phyloP scores from a whole-genome alignment of 1,140 invertebrate genomes.

The Monochamus saltuarius region DNA sequence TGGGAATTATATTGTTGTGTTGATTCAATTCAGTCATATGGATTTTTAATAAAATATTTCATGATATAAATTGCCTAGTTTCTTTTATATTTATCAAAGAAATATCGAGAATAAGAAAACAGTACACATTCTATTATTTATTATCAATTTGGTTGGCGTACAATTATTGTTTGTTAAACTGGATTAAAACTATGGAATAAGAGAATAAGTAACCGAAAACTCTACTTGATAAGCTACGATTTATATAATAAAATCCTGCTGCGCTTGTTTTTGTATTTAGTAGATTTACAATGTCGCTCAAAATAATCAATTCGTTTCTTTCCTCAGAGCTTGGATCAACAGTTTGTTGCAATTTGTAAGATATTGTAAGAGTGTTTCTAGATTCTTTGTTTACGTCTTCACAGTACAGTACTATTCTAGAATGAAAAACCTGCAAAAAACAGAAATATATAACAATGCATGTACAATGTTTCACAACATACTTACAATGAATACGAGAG shows the following conservation, averaged over 20 bases:
- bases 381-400: slow-evolving; percentile 10
- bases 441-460: neutral
- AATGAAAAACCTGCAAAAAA: neutral
- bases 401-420: slow-evolving; percentile 1
- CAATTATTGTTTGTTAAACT: slow-evolving; percentile 8
- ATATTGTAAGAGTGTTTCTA: slow-evolving; percentile 4
- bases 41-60: slow-evolving; percentile 12
- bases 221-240: slow-evolving; percentile 1
- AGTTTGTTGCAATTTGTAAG: slow-evolving; percentile 9
- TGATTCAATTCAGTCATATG: slow-evolving; percentile 24
- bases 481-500: slow-evolving; percentile 6
- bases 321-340: slow-evolving; percentile 8
- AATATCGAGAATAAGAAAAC: no score
- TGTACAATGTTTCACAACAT: neutral
- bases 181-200: slow-evolving; percentile 11
- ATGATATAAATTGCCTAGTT: no score
- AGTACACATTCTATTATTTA: no score
- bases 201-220: slow-evolving; percentile 9
- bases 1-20: slow-evolving; percentile 22
- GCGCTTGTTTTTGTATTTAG: slow-evolving; percentile 10
- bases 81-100: no score
- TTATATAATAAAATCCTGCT: slow-evolving; percentile 8
- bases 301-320: slow-evolving; percentile 9
- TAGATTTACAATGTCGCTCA: slow-evolving; percentile 9
- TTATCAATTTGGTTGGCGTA: neutral